A percentile compares a stretch with the other conserved stretches of the same genome.
Conservation (phyloP, 2,888 invertebrate genomes). For the Caenorhabditis sp. region DNA sequence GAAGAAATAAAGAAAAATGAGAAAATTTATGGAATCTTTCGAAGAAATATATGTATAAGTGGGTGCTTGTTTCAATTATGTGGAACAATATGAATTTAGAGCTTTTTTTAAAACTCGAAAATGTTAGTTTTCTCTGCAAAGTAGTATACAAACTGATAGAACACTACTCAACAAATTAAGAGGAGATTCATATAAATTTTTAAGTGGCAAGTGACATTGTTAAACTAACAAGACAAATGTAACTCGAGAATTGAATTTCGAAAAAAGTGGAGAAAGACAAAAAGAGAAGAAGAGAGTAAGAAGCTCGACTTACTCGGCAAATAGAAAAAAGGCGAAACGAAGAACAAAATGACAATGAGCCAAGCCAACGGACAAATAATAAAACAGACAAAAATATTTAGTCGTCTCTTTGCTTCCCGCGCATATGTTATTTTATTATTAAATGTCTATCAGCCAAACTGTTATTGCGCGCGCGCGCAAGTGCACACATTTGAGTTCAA, state of each 20-base stretch:
- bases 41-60: background rate
- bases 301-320: slow-evolving; percentile 45
- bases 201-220: slow-evolving; percentile 1
- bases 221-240: background rate
- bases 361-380: slow-evolving; percentile 19
- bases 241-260: background rate
- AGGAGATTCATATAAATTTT: background rate
- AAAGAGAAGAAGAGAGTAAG: slow-evolving; percentile 3
- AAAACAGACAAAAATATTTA: background rate
- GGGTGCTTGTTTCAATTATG: background rate
- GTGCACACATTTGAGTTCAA: no score
- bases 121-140: no score
- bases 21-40: background rate
- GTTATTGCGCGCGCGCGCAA: no score
- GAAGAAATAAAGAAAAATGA: background rate
- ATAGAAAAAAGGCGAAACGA: slow-evolving; percentile 18
- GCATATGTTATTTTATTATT: background rate
- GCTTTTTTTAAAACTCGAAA: no score
- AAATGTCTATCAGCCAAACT: no score
- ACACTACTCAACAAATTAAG: no score
- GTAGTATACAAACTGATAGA: no score
- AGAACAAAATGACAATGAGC: slow-evolving; percentile 9
- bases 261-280: background rate
- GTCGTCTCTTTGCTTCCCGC: background rate
- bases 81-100: no score